Base-by-base conservation (phyloP, 2,113 vertebrate genomes). In the Paratilapia polleni region DNA sequence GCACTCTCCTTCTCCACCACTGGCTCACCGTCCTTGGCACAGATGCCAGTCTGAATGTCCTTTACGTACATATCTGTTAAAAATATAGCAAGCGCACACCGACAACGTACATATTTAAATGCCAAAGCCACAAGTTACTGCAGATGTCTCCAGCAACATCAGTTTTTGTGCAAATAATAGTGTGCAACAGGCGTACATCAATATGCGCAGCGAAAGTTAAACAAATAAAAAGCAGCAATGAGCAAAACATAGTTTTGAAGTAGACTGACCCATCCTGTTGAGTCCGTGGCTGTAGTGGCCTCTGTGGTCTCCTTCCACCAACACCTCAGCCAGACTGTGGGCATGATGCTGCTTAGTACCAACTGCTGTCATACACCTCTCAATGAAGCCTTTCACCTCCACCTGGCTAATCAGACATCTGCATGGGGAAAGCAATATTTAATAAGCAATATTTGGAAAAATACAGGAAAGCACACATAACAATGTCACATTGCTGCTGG, bases 231-330 rank as follows among this genome's bases (percentile, higher is more conserved):
- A 20, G 26, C 47, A 73, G 54, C 26, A 31, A 73, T 73, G 47
- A 73, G 34, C 10, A 54, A 73, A 73, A 54, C 68, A 73, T 36
- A 49, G 64, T 47, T 68, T 49, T 68, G 22, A 47, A 68, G 15
- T 22, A 12, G 52, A 92, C 95, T 85, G 10, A 96, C 96, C 96
- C 92, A 96, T 93, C 75, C 95, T 88, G 91, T 96, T 96, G 52
- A 96, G 95, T 36, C 96, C 96, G 5, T 96, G 96, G 86, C 96
- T 96, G 91, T 95, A 96, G 91, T 96, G 96, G 2, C 96, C 96
- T 11, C 96, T 91, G 82, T 85, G 76, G 89, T 96, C 96, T 5
- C 94, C 96, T 77, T 95, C 95, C 83, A 96, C 95, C 87, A 96
- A 89, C 58, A 96, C 95, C 75, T 96, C 91, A 1, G 96, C 96